Conservation (phyloP, 2,888 invertebrate genomes). For the Pegoplata infirma region DNA sequence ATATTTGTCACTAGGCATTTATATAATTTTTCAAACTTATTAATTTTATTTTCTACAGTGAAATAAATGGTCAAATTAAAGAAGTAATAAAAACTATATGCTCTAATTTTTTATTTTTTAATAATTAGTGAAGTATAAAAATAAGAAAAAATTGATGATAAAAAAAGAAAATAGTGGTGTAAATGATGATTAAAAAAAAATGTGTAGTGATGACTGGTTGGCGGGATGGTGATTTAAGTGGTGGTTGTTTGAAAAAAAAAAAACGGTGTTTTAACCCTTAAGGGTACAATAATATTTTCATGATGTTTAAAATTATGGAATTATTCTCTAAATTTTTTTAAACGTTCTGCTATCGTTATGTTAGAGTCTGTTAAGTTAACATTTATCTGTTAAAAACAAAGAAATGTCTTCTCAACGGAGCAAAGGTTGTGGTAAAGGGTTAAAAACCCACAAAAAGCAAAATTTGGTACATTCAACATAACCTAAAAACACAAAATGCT, state of each 20-base stretch:
- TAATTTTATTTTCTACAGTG: too few relatives aligned
- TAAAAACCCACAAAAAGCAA: too few relatives aligned
- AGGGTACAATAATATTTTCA: too few relatives aligned
- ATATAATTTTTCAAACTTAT: slow-evolving; percentile 8
- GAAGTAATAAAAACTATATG: slow-evolving; percentile 1
- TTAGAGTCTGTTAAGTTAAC: too few relatives aligned
- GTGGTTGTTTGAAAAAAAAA: not conserved
- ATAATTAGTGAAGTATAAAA: slow-evolving; percentile 18
- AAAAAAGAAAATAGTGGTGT: not conserved
- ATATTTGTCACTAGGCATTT: slow-evolving; percentile 10
- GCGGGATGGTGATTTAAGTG: not conserved
- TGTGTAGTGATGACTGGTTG: not conserved
- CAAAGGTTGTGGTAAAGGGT: too few relatives aligned
- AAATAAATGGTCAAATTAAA: slow-evolving; percentile 36
- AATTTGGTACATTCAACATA: too few relatives aligned
- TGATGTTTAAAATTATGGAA: too few relatives aligned
- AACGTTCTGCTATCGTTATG: slow-evolving; percentile 1
- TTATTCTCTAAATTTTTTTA: not conserved
- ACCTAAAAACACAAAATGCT: too few relatives aligned
- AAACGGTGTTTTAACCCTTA: too few relatives aligned
- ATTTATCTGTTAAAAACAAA: too few relatives aligned
- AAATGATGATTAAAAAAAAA: not conserved
- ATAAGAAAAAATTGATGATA: not conserved
- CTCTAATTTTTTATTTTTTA: slow-evolving; percentile 27
- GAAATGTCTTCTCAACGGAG: too few relatives aligned